These are phyloP conservation scores for Muscicapa striata DNA, from an alignment of 2,797 vertebrate species.

Conservation along the genomic window DNA sequence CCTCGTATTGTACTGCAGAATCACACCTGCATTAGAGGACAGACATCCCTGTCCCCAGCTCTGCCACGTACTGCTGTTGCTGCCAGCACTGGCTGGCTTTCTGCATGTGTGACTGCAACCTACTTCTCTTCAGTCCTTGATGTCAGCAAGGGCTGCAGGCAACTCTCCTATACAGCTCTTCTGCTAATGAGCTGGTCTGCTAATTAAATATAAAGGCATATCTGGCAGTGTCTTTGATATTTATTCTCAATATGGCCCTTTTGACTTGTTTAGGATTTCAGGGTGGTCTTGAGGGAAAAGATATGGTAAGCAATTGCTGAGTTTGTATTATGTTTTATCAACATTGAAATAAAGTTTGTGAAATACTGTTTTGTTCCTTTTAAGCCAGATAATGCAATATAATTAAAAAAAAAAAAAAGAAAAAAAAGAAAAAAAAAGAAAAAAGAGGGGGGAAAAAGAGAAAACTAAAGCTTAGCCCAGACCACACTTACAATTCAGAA, in stretches of 20 bases:
- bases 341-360: constrained; percentile 38
- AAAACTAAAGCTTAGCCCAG: neutral
- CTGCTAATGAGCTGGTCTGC: constrained; percentile 57
- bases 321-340: constrained; percentile 47
- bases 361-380: constrained; percentile 14
- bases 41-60: constrained; percentile 7
- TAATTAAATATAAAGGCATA: constrained; percentile 47
- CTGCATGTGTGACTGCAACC: constrained; percentile 51
- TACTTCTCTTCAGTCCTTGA: constrained; percentile 42
- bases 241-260: constrained; percentile 51
- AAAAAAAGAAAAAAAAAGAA: too few species aligned
- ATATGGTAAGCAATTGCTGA: constrained; percentile 34
- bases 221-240: constrained; percentile 53
- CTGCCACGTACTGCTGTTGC: constrained; percentile 22
- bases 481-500: neutral
- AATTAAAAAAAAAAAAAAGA: too few species aligned
- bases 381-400: neutral
- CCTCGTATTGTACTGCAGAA: constrained; percentile 18
- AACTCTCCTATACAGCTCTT: constrained; percentile 41
- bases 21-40: constrained; percentile 44
- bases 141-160: constrained; percentile 47
- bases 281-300: constrained; percentile 51
- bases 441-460: fast-evolving
- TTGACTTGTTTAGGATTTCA: constrained; percentile 56
- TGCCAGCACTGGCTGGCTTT: constrained; percentile 10